Evolutionary conservation across 2,113 vertebrate species (phyloP).

Genomic region (Podocnemis expansa): DNA sequence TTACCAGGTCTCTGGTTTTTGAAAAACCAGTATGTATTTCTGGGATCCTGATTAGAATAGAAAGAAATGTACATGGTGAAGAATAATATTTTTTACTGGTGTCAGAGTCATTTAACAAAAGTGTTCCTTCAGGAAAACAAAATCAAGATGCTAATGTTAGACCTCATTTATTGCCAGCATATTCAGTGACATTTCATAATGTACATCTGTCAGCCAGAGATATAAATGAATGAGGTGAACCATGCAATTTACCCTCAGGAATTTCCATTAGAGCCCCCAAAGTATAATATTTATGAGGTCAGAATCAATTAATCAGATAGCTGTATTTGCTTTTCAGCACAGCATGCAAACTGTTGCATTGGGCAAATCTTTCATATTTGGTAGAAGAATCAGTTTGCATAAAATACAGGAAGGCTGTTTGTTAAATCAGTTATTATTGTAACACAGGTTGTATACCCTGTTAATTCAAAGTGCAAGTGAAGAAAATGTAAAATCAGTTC

Average conservation of each 20-base stretch:
- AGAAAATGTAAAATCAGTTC: constrained; percentile 54
- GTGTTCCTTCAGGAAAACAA: constrained; percentile 79
- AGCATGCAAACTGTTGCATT: constrained; percentile 77
- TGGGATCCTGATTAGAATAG: constrained; percentile 58
- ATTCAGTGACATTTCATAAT: constrained; percentile 89
- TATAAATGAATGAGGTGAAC: constrained; percentile 87
- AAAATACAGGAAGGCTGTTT: constrained; percentile 58
- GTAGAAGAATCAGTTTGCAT: constrained; percentile 58
- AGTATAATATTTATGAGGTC: constrained; percentile 90
- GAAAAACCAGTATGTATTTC: constrained; percentile 49
- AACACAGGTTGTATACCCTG: constrained; percentile 2
- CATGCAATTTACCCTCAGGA: constrained; percentile 85
- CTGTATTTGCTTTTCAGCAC: constrained; percentile 81
- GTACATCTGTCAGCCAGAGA: constrained; percentile 89
- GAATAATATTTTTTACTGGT: constrained; percentile 77
- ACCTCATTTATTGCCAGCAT: constrained; percentile 86
- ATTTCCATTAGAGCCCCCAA: constrained; percentile 86
- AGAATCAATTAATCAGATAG: constrained; percentile 91
- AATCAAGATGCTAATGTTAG: constrained; percentile 85
- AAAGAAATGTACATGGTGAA: constrained; percentile 47
- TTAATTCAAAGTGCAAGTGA: constrained; percentile 51
- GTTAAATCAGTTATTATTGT: constrained; percentile 68
- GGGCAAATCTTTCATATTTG: constrained; percentile 62
- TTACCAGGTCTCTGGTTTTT: constrained; percentile 39
- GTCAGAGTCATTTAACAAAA: constrained; percentile 84